Conservation (phyloP, 2,113 vertebrate genomes). For the Callochromis pleurospilus region DNA sequence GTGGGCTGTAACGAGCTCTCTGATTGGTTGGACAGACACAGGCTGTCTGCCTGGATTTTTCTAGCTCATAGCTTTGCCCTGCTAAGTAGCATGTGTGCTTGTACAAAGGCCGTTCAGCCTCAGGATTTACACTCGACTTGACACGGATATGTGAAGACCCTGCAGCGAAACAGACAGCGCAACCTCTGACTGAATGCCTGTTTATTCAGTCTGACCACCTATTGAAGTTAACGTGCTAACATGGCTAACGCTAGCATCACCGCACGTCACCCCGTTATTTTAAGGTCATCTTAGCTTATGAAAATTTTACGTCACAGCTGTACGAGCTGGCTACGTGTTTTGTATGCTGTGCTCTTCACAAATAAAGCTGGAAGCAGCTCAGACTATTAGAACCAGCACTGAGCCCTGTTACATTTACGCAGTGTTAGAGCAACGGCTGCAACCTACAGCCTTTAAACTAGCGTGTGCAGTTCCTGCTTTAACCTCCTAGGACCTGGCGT, state of each 20-base stretch:
- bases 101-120: background rate
- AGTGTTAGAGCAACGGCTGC: background rate
- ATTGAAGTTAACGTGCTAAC: background rate
- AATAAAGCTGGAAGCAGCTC: background rate
- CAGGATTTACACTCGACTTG: background rate
- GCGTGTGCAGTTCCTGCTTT: background rate
- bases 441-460: background rate
- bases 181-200: background rate
- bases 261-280: rapidly evolving
- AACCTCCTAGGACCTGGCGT: background rate
- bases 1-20: background rate
- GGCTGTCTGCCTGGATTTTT: background rate
- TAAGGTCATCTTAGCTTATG: background rate
- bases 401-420: background rate
- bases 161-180: background rate
- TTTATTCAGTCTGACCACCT: background rate
- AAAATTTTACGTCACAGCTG: rapidly evolving
- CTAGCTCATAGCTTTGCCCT: background rate
- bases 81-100: background rate
- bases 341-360: background rate
- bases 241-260: background rate
- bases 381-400: background rate
- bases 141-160: background rate
- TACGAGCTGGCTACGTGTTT: background rate
- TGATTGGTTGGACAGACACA: background rate